Evolutionary conservation across 1,140 invertebrate species (phyloP).

Genomic region (Sarcophaga bullata): DNA sequence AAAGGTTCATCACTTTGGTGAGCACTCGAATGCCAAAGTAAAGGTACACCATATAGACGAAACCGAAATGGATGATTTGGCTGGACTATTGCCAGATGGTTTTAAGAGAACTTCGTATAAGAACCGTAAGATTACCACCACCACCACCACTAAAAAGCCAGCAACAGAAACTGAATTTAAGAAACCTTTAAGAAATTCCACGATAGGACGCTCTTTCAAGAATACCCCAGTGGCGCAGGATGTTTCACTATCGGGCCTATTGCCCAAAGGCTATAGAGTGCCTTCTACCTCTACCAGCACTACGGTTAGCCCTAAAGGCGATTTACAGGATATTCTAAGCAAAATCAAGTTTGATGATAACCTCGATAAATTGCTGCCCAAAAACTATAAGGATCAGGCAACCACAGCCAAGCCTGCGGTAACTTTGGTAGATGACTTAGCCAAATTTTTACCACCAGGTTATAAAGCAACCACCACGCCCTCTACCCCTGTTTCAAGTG

Average conservation of each 20-base stretch:
- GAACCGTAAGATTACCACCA: slow-evolving; percentile 69
- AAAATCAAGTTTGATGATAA: slow-evolving; percentile 58
- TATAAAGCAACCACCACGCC: slow-evolving; percentile 66
- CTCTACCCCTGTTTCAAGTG: slow-evolving; percentile 62
- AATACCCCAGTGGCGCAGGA: slow-evolving; percentile 57
- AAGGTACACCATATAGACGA: slow-evolving; percentile 76
- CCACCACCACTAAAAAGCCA: slow-evolving; percentile 63
- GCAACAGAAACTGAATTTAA: slow-evolving; percentile 40
- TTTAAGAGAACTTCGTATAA: slow-evolving; percentile 69
- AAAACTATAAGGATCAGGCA: slow-evolving; percentile 69
- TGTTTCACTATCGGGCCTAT: slow-evolving; percentile 67
- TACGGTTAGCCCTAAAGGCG: slow-evolving; percentile 55
- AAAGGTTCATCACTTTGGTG: slow-evolving; percentile 74
- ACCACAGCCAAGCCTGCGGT: slow-evolving; percentile 54
- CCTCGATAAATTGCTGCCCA: slow-evolving; percentile 70
- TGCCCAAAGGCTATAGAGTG: slow-evolving; percentile 73
- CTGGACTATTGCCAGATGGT: slow-evolving; percentile 71
- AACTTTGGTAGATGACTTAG: slow-evolving; percentile 67
- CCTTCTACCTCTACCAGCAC: slow-evolving; percentile 61
- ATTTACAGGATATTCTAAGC: slow-evolving; percentile 54
- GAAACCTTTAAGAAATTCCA: slow-evolving; percentile 61
- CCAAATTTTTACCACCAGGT: slow-evolving; percentile 73
- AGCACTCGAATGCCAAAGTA: slow-evolving; percentile 59
- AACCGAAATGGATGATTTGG: slow-evolving; percentile 72
- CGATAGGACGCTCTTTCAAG: slow-evolving; percentile 63